These are phyloP conservation scores for Odontocolon sp. DNA, from an alignment of 2,888 invertebrate genomes.

Conservation along the genomic window DNA sequence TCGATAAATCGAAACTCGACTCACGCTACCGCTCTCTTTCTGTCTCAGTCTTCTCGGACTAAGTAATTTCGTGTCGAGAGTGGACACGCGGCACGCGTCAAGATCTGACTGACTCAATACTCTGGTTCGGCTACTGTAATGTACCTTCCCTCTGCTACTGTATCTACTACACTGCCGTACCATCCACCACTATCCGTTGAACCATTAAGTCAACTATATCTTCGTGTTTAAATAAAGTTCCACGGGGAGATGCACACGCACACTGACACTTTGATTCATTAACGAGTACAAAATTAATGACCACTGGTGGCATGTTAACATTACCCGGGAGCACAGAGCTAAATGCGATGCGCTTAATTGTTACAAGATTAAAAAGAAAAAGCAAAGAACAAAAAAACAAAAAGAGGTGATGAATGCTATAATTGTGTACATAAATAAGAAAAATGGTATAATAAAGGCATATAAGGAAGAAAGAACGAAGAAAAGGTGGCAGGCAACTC, in stretches of 20 bases:
- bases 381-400: neutral
- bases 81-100: constrained; percentile 52
- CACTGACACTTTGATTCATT: constrained; percentile 15
- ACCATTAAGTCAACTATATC: constrained; percentile 30
- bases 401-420: neutral
- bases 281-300: constrained; percentile 45
- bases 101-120: constrained; percentile 47
- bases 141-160: neutral
- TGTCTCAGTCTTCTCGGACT: constrained; percentile 39
- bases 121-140: neutral
- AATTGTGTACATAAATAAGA: neutral
- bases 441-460: constrained; percentile 2
- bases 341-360: constrained; percentile 70
- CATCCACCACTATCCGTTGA: constrained; percentile 15
- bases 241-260: neutral
- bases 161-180: neutral
- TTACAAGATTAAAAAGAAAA: constrained; percentile 60
- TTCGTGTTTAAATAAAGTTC: constrained; percentile 25
- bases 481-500: constrained; percentile 23
- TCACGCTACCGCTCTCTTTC: constrained; percentile 47
- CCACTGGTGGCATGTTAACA: constrained; percentile 33
- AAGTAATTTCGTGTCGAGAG: constrained; percentile 60
- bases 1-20: constrained; percentile 64
- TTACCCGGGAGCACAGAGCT: constrained; percentile 10
- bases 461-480: constrained; percentile 2